Evolutionary conservation across 2,113 vertebrate species (phyloP).

Genomic region (Epinephelus lanceolatus): DNA sequence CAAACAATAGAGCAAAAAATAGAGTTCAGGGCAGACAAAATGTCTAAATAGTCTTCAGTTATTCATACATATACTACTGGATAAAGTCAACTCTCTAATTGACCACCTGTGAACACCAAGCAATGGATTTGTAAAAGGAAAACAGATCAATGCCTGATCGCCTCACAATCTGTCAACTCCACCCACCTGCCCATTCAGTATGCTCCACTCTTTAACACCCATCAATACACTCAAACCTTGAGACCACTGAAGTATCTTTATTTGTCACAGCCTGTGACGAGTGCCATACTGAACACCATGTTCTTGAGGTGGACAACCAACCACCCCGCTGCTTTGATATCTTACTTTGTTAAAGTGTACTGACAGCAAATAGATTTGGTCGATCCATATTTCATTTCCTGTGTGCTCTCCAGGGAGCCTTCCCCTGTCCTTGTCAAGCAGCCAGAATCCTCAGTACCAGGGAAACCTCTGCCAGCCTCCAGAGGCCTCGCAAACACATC

Average conservation of each 20-base stretch:
- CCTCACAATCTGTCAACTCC: slow-evolving; percentile 34
- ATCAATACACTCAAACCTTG: slow-evolving; percentile 2
- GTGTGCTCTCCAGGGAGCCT: slow-evolving; percentile 49
- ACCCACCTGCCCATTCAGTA: neutral
- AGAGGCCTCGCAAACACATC: slow-evolving; percentile 34
- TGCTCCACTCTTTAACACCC: slow-evolving; percentile 10
- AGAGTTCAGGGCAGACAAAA: neutral
- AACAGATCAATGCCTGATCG: slow-evolving; percentile 43
- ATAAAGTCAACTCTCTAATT: slow-evolving; percentile 4
- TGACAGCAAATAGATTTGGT: slow-evolving; percentile 74
- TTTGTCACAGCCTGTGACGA: neutral
- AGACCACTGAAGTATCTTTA: neutral
- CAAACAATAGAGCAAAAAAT: neutral
- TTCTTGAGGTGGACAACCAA: neutral
- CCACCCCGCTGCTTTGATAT: slow-evolving; percentile 40
- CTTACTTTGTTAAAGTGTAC: slow-evolving; percentile 59
- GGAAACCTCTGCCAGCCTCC: slow-evolving; percentile 2
- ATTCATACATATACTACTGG: neutral
- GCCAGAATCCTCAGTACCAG: slow-evolving; percentile 28
- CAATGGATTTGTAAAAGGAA: slow-evolving; percentile 40
- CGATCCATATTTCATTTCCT: slow-evolving; percentile 74
- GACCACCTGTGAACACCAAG: slow-evolving; percentile 1
- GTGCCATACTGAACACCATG: neutral
- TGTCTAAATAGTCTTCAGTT: neutral
- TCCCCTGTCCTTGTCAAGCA: slow-evolving; percentile 56